Evolutionary conservation across 2,797 vertebrate genomes (phyloP).

Genomic region (Pangasius krempfi): DNA sequence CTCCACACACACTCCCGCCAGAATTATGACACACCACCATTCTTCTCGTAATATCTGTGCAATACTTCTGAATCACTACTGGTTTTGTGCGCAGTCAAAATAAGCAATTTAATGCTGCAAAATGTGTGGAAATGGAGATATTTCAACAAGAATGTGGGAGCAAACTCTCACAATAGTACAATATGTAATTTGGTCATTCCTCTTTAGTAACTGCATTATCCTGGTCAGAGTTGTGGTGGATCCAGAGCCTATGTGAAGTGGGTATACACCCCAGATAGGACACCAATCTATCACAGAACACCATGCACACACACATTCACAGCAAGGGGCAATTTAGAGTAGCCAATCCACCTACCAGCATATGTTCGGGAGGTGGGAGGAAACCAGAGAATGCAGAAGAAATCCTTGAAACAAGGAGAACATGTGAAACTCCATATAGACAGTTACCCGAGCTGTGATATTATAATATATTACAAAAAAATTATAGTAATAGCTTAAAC

Average conservation of each 20-base stretch:
- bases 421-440: conserved; percentile 1
- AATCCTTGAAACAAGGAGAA: background rate
- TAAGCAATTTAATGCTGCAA: conserved; percentile 11
- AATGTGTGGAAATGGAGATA: conserved; percentile 23
- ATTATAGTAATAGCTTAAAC: background rate
- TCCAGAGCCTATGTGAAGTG: background rate
- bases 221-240: background rate
- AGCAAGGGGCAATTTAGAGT: conserved; percentile 1
- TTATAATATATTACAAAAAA: background rate
- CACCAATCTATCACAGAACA: background rate
- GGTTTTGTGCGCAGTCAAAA: conserved; percentile 8
- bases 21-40: conserved; percentile 47
- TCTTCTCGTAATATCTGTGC: conserved; percentile 51
- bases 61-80: conserved; percentile 49
- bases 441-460: background rate
- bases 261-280: background rate
- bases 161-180: background rate
- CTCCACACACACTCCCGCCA: conserved; percentile 34
- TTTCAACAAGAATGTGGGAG: background rate
- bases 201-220: background rate
- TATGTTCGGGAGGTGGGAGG: background rate
- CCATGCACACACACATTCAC: background rate
- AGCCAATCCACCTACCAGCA: background rate
- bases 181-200: background rate
- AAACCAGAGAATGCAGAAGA: background rate